Conservation (phyloP, 2,888 invertebrate species). For the Lasioglossum morio region DNA sequence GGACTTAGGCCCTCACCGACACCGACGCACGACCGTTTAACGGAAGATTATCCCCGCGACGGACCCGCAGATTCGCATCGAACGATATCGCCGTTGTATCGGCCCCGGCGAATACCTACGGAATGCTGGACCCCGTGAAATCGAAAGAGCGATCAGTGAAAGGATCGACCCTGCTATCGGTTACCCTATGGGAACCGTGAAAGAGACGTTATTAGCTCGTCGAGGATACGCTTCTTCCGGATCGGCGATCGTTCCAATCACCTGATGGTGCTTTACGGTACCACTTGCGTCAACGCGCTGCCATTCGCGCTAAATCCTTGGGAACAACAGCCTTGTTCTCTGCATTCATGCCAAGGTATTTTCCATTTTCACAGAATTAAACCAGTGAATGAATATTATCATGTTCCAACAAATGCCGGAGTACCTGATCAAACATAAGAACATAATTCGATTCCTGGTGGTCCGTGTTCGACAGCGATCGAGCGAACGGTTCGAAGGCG, state of each 20-base stretch:
- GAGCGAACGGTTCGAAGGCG: background rate
- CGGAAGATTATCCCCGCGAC: conserved; percentile 75
- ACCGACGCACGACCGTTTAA: conserved; percentile 75
- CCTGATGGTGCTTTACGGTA: background rate
- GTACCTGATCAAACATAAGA: background rate
- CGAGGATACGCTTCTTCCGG: conserved; percentile 24
- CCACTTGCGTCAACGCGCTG: background rate
- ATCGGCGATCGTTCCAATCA: conserved; percentile 1
- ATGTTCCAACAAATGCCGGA: too few species aligned
- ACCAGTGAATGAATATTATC: too few species aligned
- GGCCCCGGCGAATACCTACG: conserved; percentile 20
- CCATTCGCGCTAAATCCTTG: background rate
- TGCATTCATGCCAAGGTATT: background rate
- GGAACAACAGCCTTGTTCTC: background rate
- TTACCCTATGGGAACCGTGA: conserved; percentile 48
- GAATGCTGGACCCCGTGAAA: conserved; percentile 38
- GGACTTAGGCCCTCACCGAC: conserved; percentile 57
- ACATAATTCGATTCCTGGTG: background rate
- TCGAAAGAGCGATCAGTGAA: background rate
- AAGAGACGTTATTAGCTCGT: conserved; percentile 46
- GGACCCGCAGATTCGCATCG: conserved; percentile 65
- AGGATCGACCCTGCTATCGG: conserved; percentile 23
- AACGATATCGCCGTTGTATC: conserved; percentile 66
- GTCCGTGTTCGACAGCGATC: background rate
- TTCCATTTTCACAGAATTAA: background rate